Evolutionary conservation across 2,888 invertebrate genomes (phyloP), one percentile per base, ranked within the genome.

Genomic region (Brachynemurus nebulosus): DNA sequence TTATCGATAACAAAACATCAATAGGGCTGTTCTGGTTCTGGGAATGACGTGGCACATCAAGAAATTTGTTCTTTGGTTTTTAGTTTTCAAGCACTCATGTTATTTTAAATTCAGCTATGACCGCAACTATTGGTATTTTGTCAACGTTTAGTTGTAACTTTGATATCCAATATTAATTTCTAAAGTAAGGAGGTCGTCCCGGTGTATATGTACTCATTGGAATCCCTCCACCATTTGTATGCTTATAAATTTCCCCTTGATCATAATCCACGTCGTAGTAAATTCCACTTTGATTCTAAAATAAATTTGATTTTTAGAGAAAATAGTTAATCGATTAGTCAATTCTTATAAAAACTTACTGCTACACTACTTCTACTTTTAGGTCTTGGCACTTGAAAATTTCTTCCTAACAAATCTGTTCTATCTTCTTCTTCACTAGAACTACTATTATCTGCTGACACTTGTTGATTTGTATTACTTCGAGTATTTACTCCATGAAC

Each of bases 211-310:
- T 88, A 45, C 84, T 86, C 60, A 89, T 72, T 23, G 86, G 86
- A 51, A 86, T 81, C 4, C 73, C 76, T 52, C 67, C 66, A 55
- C 76, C 75, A 1, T 70, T 70, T 11, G 74, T 69, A 55, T 77
- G 76, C 61, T 67, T 65, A 51, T 61, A 63, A 44, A 59, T 66
- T 49, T 68, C 71, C 54, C 69, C 69, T 54, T 69, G 77, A 57
- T 86, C 88, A 55, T 86, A 88, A 51, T 89, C 89, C 20, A 90
- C 86, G 57, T 90, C 89, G 58, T 89, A 89, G 63, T 90, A 89
- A 54, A 89, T 88, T 41, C 86, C 86, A 52, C 82, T 86, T 70
- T 88, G 88, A 63, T 88, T 86, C 89, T 89, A 68, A 44, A 70
- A 44, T 49, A 49, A 46, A 43, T 40, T 21, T 37, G 21, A 41